phyloP scores from a whole-genome alignment of 2,797 vertebrate species.

The Gephyroberyx darwinii region DNA sequence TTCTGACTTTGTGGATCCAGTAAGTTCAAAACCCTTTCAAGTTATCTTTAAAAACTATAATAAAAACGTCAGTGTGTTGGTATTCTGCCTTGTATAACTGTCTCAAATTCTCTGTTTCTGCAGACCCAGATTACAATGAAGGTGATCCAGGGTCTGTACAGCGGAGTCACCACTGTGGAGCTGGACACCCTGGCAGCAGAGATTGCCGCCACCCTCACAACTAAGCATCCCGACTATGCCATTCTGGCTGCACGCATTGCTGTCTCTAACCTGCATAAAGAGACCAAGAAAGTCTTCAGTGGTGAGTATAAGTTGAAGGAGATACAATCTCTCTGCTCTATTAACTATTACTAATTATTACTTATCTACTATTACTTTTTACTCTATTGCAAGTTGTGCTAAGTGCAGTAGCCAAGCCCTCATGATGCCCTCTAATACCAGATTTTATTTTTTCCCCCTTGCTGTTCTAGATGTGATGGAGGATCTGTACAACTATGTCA shows the following conservation, averaged over 20 bases:
- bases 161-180: slow-evolving; percentile 93
- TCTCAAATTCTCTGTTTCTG: background rate
- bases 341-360: too few species aligned
- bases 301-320: slow-evolving; percentile 60
- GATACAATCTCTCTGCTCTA: too few species aligned
- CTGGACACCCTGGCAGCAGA: slow-evolving; percentile 95
- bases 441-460: slow-evolving; percentile 9
- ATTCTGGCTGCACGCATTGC: slow-evolving; percentile 94
- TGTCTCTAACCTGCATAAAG: slow-evolving; percentile 96
- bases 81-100: background rate
- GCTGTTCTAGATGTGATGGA: slow-evolving; percentile 89
- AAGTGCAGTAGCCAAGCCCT: too few species aligned
- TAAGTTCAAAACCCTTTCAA: slow-evolving; percentile 48
- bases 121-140: slow-evolving; percentile 95
- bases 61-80: background rate
- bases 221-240: slow-evolving; percentile 95
- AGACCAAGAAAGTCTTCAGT: slow-evolving; percentile 97
- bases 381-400: too few species aligned
- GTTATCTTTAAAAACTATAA: background rate
- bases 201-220: slow-evolving; percentile 93
- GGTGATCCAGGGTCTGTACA: slow-evolving; percentile 96
- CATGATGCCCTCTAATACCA: too few species aligned
- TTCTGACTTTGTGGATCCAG: slow-evolving; percentile 92
- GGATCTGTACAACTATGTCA: slow-evolving; percentile 92
- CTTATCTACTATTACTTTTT: too few species aligned